Conservation (phyloP, 1,140 invertebrate genomes). For the Eurosta solidaginis region DNA sequence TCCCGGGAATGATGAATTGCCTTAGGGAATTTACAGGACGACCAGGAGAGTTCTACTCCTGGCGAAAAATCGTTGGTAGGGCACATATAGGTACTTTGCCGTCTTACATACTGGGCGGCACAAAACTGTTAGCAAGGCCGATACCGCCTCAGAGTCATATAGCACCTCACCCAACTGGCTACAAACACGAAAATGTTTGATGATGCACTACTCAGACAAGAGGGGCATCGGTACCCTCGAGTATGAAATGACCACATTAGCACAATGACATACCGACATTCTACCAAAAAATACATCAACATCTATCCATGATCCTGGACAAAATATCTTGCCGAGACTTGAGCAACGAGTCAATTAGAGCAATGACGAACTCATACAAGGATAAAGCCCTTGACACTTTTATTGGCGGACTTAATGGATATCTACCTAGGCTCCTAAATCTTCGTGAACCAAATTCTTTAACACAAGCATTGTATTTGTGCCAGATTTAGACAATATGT, state of each 20-base stretch:
- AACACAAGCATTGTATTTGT: too few species aligned
- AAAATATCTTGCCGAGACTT: neutral
- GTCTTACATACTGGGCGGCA: neutral
- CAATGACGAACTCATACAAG: too few species aligned
- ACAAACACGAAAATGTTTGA: neutral
- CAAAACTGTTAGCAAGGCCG: neutral
- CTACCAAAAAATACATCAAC: neutral
- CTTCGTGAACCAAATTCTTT: too few species aligned
- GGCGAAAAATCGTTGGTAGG: neutral
- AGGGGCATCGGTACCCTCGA: neutral
- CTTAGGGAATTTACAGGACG: too few species aligned
- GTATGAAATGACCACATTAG: neutral
- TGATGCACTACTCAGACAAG: neutral
- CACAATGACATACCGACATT: neutral
- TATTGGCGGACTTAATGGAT: too few species aligned
- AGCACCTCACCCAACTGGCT: neutral
- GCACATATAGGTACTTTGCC: neutral
- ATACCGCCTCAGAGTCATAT: neutral
- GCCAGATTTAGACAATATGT: too few species aligned
- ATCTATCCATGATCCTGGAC: neutral
- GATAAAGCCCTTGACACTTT: too few species aligned
- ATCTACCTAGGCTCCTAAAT: too few species aligned
- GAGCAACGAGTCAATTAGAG: too few species aligned
- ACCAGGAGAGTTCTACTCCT: neutral
- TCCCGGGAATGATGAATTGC: neutral